Evolutionary conservation across 2,113 vertebrate genomes (phyloP), one percentile per base, ranked within the genome.

Genomic region (Poeciliopsis occidentalis): DNA sequence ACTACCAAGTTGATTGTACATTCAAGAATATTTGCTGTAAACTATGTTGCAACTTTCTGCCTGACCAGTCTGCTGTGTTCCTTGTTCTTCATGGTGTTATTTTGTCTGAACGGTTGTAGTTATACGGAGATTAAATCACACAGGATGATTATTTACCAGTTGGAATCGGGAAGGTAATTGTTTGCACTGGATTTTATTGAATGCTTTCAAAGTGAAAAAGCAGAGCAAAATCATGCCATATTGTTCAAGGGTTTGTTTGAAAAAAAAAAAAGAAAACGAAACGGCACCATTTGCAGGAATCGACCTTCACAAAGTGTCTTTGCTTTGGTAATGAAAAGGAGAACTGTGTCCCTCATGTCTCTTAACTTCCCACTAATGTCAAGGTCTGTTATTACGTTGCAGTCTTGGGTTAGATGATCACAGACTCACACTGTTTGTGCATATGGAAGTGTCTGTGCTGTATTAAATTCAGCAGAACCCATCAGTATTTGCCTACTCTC

Each of bases 401-500:
- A 44, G 67, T 76, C 54, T 78, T 41, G 51, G 82, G 60, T 85
- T 72, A 75, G 37, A 6, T 41, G 10, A 67, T 68, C n/a, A 57
- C 13, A 78, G 26, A 74, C 44, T 39, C 34, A 51, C 37, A 51
- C 32, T 39, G 44, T 27, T 81, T 44, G 15, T 39, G 65, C 69
- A 22, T 44, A 26, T 37, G 54, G 60, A 81, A 66, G 69, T 24
- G 39, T 80, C 75, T 69, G 51, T 68, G 24, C 71, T 64, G 41
- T 83, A 73, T 84, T 66, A 75, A 82, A 89, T 83, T 85, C 60
- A 82, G 78, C 62, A 67, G 78, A 81, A 85, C 87, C 89, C 71
- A 75, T 82, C 79, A 79, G 30, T 80, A 65, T 82, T 90, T 76
- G 86, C 88, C 82, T 60, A 87, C 86, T 86, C 88, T 85, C 79